Evolutionary conservation across 2,797 vertebrate genomes (phyloP).

Genomic region (Melopsittacus undulatus): DNA sequence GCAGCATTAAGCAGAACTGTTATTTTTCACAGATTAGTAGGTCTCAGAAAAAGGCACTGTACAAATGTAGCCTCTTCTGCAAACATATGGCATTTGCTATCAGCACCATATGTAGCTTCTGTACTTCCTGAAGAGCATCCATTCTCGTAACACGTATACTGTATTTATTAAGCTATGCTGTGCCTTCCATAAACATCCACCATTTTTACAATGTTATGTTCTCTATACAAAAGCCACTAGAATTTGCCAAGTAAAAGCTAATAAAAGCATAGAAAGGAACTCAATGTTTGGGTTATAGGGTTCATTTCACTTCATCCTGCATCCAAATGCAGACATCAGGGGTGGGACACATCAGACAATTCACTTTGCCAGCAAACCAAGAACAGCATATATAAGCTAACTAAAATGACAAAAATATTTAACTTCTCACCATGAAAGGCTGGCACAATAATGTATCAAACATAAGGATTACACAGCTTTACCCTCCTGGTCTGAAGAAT

Average conservation of each 20-base stretch:
- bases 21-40: slow-evolving; percentile 58
- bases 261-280: slow-evolving; percentile 33
- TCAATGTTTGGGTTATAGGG: slow-evolving; percentile 21
- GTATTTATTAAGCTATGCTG: slow-evolving; percentile 54
- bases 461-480: slow-evolving; percentile 36
- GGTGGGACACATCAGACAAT: slow-evolving; percentile 40
- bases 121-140: slow-evolving; percentile 36
- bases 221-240: slow-evolving; percentile 6
- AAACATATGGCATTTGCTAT: slow-evolving; percentile 63
- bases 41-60: slow-evolving; percentile 38
- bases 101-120: slow-evolving; percentile 65
- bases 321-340: slow-evolving; percentile 48
- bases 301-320: slow-evolving; percentile 45
- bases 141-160: slow-evolving; percentile 6
- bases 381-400: slow-evolving; percentile 19
- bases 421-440: slow-evolving; percentile 39
- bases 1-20: slow-evolving; percentile 16
- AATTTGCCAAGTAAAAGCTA: slow-evolving; percentile 52
- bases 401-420: slow-evolving; percentile 63
- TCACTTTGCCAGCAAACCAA: slow-evolving; percentile 18
- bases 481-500: slow-evolving; percentile 1
- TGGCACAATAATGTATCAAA: slow-evolving; percentile 38
- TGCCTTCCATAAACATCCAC: slow-evolving; percentile 47
- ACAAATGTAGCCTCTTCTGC: slow-evolving; percentile 45
- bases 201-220: not conserved